These are phyloP conservation scores for Rhyacophila brunnea DNA, from an alignment of 1,140 invertebrate genomes.

Conservation along the genomic window DNA sequence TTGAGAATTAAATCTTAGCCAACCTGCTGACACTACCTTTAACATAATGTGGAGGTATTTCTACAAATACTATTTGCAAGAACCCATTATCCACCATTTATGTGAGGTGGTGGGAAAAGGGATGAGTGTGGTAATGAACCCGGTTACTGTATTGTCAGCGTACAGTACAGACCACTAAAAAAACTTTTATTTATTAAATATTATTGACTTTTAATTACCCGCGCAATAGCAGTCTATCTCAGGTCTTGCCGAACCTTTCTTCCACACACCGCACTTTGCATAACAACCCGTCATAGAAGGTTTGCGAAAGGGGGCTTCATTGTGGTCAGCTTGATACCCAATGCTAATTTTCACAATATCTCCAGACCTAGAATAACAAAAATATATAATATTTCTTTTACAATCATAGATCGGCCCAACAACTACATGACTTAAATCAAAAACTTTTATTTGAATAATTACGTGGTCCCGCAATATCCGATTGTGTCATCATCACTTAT, in stretches of 20 bases:
- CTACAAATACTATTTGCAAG: too few species aligned
- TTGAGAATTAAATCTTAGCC: too few species aligned
- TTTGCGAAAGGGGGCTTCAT: constrained; percentile 50
- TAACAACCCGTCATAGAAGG: constrained; percentile 70
- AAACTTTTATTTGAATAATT: too few species aligned
- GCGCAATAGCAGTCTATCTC: constrained; percentile 49
- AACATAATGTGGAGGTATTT: too few species aligned
- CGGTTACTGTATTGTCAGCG: too few species aligned
- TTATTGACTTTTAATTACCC: constrained; percentile 42
- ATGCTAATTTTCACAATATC: constrained; percentile 65
- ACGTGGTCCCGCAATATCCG: constrained; percentile 82
- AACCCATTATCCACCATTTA: too few species aligned
- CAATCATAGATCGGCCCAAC: background rate
- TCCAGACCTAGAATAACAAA: constrained; percentile 45
- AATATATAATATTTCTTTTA: background rate
- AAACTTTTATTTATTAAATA: too few species aligned
- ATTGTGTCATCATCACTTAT: constrained; percentile 66
- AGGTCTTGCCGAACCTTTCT: constrained; percentile 42
- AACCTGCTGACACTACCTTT: too few species aligned
- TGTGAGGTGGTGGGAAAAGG: too few species aligned
- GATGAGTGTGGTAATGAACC: too few species aligned
- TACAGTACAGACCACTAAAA: too few species aligned
- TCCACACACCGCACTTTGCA: constrained; percentile 57
- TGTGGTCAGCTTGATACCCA: constrained; percentile 62
- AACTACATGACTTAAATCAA: too few species aligned